phyloP scores from a whole-genome alignment of 2,888 invertebrate species.

The Tyria jacobaeae region DNA sequence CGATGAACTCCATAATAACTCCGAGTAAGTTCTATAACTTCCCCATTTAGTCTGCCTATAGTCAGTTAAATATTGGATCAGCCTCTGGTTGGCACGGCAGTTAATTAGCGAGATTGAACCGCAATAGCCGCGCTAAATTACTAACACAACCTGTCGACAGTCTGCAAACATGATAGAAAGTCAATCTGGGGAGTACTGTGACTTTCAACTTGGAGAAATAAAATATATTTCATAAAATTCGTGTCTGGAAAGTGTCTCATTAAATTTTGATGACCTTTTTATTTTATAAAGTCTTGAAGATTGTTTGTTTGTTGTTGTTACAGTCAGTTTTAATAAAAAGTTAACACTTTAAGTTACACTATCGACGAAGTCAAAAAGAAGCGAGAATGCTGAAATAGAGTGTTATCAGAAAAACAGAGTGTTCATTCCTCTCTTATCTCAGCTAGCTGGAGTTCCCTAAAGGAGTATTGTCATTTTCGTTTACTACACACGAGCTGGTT shows the following conservation, averaged over 20 bases:
- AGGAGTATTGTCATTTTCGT: too few relatives aligned
- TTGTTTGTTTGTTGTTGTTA: too few relatives aligned
- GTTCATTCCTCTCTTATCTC: too few relatives aligned
- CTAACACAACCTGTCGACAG: conserved; percentile 42
- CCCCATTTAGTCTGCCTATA: neutral
- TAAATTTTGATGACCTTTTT: too few relatives aligned
- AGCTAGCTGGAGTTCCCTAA: too few relatives aligned
- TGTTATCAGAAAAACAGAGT: too few relatives aligned
- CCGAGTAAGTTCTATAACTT: conserved; percentile 1
- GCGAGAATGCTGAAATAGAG: too few relatives aligned
- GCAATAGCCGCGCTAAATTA: conserved; percentile 47
- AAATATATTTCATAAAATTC: neutral
- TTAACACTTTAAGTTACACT: too few relatives aligned
- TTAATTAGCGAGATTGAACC: conserved; percentile 64
- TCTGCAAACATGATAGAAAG: conserved; percentile 22
- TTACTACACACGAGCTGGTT: too few relatives aligned
- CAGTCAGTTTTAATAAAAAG: too few relatives aligned
- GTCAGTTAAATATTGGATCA: conserved; percentile 33
- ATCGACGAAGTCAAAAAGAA: too few relatives aligned
- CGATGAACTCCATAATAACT: conserved; percentile 5
- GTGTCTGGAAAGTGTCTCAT: neutral
- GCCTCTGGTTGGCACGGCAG: conserved; percentile 32
- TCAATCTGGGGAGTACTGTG: conserved; percentile 1
- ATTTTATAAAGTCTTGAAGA: too few relatives aligned
- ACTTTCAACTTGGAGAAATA: conserved; percentile 18